phyloP scores from a whole-genome alignment of 2,888 invertebrate genomes.

The Calliopum simillimum region DNA sequence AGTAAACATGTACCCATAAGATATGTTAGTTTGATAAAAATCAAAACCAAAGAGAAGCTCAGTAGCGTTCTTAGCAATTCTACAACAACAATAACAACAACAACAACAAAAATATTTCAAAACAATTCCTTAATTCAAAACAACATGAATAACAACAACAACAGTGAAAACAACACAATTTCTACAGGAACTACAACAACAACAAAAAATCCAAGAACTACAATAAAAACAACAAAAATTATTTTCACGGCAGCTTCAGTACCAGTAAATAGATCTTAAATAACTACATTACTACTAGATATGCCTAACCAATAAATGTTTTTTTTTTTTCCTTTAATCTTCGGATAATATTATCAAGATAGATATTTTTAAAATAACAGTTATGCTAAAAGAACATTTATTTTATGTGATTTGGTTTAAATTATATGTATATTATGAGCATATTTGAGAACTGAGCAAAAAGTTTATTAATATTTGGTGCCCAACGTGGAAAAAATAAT shows the following conservation, averaged over 20 bases:
- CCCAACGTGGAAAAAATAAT: too few species aligned
- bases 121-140: conserved; percentile 3
- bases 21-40: conserved; percentile 20
- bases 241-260: conserved; percentile 47
- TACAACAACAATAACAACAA: conserved; percentile 18
- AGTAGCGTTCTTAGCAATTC: too few species aligned
- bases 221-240: conserved; percentile 30
- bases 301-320: not conserved
- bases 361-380: too few species aligned
- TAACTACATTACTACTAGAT: not conserved
- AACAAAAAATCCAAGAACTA: conserved; percentile 37
- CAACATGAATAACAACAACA: conserved; percentile 29
- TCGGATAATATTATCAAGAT: too few species aligned
- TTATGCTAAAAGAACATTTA: too few species aligned
- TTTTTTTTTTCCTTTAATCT: conserved; percentile 19
- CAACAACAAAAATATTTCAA: conserved; percentile 31
- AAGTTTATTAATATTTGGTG: too few species aligned
- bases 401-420: too few species aligned
- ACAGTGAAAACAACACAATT: conserved; percentile 42
- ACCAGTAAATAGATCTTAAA: conserved; percentile 53
- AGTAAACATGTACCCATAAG: conserved; percentile 37
- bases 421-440: too few species aligned
- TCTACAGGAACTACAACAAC: conserved; percentile 31
- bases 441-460: too few species aligned
- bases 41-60: not conserved